Evolutionary conservation across 2,113 vertebrate genomes (phyloP), one percentile per base, ranked within the genome.

Genomic region (Athene cunicularia): DNA sequence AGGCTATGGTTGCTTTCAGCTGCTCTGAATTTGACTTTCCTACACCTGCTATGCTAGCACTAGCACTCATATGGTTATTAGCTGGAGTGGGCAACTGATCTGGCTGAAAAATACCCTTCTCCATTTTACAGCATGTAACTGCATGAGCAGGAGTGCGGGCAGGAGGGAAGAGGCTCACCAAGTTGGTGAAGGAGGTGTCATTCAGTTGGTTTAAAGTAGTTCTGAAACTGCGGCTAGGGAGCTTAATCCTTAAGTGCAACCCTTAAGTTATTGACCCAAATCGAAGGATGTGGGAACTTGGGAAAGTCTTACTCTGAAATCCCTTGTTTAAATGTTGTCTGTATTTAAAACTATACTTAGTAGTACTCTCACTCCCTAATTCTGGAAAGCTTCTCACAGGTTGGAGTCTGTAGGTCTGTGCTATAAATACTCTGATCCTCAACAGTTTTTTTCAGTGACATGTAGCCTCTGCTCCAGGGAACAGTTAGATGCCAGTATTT

Each of bases 381-480:
- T 97, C 89, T 94, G 96, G 91, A 95, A 91, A 90, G 89, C 70
- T n/a, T 75, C 62, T 96, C 64, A 47, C 93, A 95, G 83, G 93
- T 94, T 95, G 97, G 94, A 95, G 95, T 79, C 97, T 92, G 93
- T 95, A 94, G 86, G 96, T 95, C 95, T 95, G 88, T 0, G 0
- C 95, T 97, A 95, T 96, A 97, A 95, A 97, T 97, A 97, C 66
- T 67, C 60, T 95, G 84, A 96, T 94, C 83, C 45, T 73, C 84
- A 97, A 92, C 93, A 95, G 70, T 87, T 89, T 87, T 84, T 96
- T 77, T 60, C 83, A 87, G 66, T 91, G 84, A 68, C 49, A 53
- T 12, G 53, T 53, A 94, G 19, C 60, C 73, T 89, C 58, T 81
- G 76, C 66, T 79, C 33, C 47, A 35, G 82, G 85, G 82, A 80